Evolutionary conservation across 2,797 vertebrate genomes (phyloP), one percentile per base, ranked within the genome.

Genomic region (Notolabrus celidotus): DNA sequence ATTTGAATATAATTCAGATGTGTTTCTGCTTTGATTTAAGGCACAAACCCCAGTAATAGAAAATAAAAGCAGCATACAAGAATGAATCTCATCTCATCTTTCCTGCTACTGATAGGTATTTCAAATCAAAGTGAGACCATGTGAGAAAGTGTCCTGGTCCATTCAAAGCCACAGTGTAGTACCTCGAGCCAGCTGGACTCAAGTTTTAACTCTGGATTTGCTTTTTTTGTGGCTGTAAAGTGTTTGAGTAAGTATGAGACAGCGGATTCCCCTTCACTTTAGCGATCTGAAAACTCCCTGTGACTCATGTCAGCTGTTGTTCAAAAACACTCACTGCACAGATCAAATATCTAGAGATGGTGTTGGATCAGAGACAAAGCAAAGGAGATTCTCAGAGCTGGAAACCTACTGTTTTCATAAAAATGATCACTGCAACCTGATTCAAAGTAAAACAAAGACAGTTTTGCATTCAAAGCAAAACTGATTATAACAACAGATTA

Each of bases 1-100:
- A 36, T 42, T 73, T 54, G 47, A 78, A 86, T 64, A 56, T 31
- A 60, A 56, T 46, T 76, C 83, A 83, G 66, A 77, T 80, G 74
- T 72, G 60, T 71, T 61, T 38, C 67, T 66, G 50, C 47, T 68
- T 39, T 55, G 57, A 76, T 71, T 81, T 67, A 66, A 19, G 25
- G 33, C 20, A 54, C 38, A 58, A 62, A 10, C 50, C 16, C 20
- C 29, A 49, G 27, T 47, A 51, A 51, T 62, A 52, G 47, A 78
- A 57, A 64, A 74, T 12, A 27, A n/a, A 46, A 53, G 19, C 8
- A 0, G 27, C 63, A n/a, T 65, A 60, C 59, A 61, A 53, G 38
- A 45, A 25, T 67, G 29, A 56, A 33, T 59, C 42, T 50, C 42
- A 62, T 41, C 58, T 45, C 25, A 46, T 78, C 56, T 78, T 80